Percentiles rank a stretch among this genome's conserved stretches.
These are phyloP conservation scores for Eidolon helvum DNA, from an alignment of 2,113 vertebrate genomes.

Conservation along the genomic window DNA sequence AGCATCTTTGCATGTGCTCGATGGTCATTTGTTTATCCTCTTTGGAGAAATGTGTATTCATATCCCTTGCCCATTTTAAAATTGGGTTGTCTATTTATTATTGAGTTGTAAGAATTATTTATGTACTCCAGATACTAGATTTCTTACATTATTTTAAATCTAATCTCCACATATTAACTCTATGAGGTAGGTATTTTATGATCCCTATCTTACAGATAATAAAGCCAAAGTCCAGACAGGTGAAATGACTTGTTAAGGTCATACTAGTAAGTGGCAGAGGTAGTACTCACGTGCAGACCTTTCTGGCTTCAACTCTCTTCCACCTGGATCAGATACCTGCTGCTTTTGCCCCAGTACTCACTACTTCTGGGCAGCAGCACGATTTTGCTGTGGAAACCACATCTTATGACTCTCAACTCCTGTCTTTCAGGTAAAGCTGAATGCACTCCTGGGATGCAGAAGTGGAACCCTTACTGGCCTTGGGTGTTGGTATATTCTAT, in stretches of 20 bases:
- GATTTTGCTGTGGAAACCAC: background rate
- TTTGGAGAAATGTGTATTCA: background rate
- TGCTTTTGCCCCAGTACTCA: background rate
- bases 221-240: background rate
- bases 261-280: background rate
- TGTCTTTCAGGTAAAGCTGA: background rate
- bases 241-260: background rate
- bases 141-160: constrained; percentile 15
- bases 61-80: background rate
- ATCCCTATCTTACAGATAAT: background rate
- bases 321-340: background rate
- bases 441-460: background rate
- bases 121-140: background rate
- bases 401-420: background rate
- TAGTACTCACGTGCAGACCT: background rate
- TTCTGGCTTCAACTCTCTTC: background rate
- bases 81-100: background rate
- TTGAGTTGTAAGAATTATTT: background rate
- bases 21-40: background rate
- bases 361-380: background rate
- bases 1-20: background rate
- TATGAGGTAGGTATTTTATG: background rate
- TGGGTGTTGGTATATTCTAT: background rate
- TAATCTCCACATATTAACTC: background rate
- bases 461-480: background rate